phyloP scores from a whole-genome alignment of 2,888 invertebrate species.

The Catocala nupta region DNA sequence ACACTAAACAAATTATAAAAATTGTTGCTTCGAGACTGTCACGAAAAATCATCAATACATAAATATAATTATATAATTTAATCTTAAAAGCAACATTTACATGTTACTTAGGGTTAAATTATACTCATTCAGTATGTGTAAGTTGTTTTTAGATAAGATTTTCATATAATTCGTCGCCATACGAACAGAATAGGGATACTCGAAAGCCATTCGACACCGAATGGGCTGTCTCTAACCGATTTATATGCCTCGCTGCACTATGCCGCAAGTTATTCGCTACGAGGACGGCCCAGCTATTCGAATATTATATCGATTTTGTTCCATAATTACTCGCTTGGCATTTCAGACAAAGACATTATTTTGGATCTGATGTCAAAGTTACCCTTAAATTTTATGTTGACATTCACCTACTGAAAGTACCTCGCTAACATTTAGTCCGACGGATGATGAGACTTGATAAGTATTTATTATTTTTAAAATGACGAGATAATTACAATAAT shows the following conservation, averaged over 20 bases:
- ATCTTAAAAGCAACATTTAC: too few species aligned
- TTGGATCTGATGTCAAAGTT: slow-evolving; percentile 53
- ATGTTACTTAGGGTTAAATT: background rate
- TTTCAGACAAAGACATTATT: slow-evolving; percentile 49
- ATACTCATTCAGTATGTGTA: background rate
- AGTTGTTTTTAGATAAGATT: slow-evolving; percentile 21
- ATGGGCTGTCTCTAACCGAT: slow-evolving; percentile 75
- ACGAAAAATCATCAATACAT: too few species aligned
- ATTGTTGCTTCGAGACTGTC: too few species aligned
- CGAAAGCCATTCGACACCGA: slow-evolving; percentile 71
- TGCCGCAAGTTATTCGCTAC: slow-evolving; percentile 64
- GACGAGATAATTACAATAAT: slow-evolving; percentile 75
- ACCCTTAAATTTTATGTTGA: slow-evolving; percentile 47
- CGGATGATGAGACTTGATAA: slow-evolving; percentile 51
- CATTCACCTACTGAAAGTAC: slow-evolving; percentile 50
- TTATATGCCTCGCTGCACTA: slow-evolving; percentile 70
- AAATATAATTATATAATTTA: too few species aligned
- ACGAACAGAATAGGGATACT: slow-evolving; percentile 65
- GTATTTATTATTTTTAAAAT: slow-evolving; percentile 55
- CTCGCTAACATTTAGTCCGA: slow-evolving; percentile 35
- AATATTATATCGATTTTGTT: slow-evolving; percentile 49
- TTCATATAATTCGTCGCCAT: slow-evolving; percentile 36
- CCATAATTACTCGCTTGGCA: slow-evolving; percentile 43
- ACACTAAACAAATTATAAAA: too few species aligned
- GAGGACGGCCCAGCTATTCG: slow-evolving; percentile 46